Evolutionary conservation across 2,888 invertebrate species (phyloP).

Genomic region (Notodonta ziczac): DNA sequence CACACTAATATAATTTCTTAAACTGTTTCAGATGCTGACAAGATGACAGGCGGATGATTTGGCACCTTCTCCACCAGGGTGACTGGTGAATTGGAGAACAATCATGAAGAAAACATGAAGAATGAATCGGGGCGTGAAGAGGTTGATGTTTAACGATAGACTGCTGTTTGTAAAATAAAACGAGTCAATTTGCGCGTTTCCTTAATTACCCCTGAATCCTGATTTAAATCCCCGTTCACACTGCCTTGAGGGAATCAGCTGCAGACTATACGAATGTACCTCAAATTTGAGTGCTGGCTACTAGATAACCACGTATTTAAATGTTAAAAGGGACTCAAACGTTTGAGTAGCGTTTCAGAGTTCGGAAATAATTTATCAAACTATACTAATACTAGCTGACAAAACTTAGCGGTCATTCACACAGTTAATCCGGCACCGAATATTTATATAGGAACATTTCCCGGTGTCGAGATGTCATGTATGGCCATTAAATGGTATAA

Average conservation of each 20-base stretch:
- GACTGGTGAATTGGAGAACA: constrained; percentile 16
- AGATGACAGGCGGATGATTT: constrained; percentile 32
- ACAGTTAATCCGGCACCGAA: no score
- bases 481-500: no score
- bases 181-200: constrained; percentile 61
- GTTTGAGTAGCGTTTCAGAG: no score
- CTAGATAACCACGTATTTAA: no score
- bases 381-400: no score
- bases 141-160: background rate
- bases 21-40: constrained; percentile 27
- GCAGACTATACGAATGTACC: background rate
- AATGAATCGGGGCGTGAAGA: background rate
- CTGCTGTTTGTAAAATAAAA: constrained; percentile 63
- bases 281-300: no score
- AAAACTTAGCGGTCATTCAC: no score
- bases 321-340: no score
- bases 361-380: no score
- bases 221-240: background rate
- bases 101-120: constrained; percentile 4
- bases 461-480: no score
- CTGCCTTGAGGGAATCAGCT: background rate
- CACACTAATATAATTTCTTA: background rate
- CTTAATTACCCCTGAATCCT: constrained; percentile 47
- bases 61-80: background rate
- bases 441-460: no score